Percentiles rank a stretch among this genome's conserved stretches.
phyloP scores from a whole-genome alignment of 2,797 vertebrate species.

The Fistularia commersonii region DNA sequence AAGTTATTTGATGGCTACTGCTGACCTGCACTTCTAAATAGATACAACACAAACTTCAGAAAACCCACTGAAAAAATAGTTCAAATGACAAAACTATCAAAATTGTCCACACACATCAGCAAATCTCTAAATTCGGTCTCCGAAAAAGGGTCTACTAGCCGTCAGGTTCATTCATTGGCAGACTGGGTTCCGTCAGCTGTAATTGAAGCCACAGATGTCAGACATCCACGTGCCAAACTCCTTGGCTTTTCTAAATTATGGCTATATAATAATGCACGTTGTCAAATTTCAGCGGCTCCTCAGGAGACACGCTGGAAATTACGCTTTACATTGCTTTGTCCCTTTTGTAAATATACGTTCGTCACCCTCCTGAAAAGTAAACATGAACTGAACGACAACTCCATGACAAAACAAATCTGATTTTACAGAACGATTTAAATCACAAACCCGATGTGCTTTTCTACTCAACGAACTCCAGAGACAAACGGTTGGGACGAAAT shows the following conservation, averaged over 20 bases:
- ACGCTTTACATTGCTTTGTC: constrained; percentile 40
- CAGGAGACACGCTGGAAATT: constrained; percentile 18
- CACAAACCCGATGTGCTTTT: constrained; percentile 41
- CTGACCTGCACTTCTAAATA: constrained; percentile 13
- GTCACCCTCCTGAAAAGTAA: constrained; percentile 34
- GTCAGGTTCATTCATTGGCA: constrained; percentile 6
- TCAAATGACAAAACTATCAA: constrained; percentile 37
- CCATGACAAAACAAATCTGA: constrained; percentile 55
- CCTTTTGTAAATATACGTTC: constrained; percentile 23
- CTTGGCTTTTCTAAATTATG: constrained; percentile 36
- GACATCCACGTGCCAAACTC: constrained; percentile 27
- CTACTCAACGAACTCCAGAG: constrained; percentile 38
- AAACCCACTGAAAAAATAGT: constrained; percentile 20
- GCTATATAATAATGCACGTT: constrained; percentile 54
- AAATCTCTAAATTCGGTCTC: constrained; percentile 16
- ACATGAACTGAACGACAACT: constrained; percentile 45
- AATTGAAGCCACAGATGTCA: constrained; percentile 27
- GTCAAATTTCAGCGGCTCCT: constrained; percentile 18
- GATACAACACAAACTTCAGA: constrained; percentile 27
- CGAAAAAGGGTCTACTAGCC: constrained; percentile 15
- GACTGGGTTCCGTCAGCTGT: constrained; percentile 25
- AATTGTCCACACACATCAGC: constrained; percentile 8
- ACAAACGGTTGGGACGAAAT: constrained; percentile 39
- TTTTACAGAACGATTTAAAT: constrained; percentile 58
- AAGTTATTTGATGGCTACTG: constrained; percentile 18